Evolutionary conservation across 2,113 vertebrate species (phyloP), one percentile per base, ranked within the genome.

Genomic region (Pyrgilauda ruficollis): DNA sequence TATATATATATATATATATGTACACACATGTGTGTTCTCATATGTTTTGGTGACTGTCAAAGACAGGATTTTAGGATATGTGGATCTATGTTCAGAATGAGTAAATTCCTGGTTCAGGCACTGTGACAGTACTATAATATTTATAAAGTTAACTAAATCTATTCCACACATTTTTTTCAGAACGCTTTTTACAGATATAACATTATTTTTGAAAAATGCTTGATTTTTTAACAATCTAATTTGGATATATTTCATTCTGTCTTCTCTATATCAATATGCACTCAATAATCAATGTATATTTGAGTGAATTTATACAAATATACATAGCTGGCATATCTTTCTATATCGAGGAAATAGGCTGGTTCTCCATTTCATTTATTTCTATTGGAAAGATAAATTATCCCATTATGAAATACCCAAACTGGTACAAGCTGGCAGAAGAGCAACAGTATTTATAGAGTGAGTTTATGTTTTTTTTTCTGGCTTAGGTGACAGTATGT

Each of bases 381-480:
- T 83, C 13, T 73, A 4, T 73, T 74, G 83, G 78, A 86, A 88
- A 90, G 72, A 77, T 43, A 92, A 92, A 77, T 80, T 91, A 85
- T 8, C 39, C 37, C 23, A 53, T 66, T 92, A 62, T 7, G 1
- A 86, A 93, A 70, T 83, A 66, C 30, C 46, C 55, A 80, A 70
- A 91, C 87, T 89, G 55, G 73, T 89, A 84, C 35, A 84, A 84
- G 43, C 68, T 91, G 80, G 59, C 43, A 89, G 86, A 87, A 93
- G 27, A 52, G 30, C 39, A 87, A 72, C 15, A 83, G 28, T 92
- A 80, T 93, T 96, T 93, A 77, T 63, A 83, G 37, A 90, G 23
- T 44, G 49, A 87, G n/a, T 87, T 94, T 92, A 76, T 72, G 46
- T 83, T 91, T 94, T 85, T 28, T 82, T 81, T 84, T 59, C 76